These are phyloP conservation scores for Grammomys surdaster DNA, from an alignment of 2,113 vertebrate genomes.

Conservation along the genomic window DNA sequence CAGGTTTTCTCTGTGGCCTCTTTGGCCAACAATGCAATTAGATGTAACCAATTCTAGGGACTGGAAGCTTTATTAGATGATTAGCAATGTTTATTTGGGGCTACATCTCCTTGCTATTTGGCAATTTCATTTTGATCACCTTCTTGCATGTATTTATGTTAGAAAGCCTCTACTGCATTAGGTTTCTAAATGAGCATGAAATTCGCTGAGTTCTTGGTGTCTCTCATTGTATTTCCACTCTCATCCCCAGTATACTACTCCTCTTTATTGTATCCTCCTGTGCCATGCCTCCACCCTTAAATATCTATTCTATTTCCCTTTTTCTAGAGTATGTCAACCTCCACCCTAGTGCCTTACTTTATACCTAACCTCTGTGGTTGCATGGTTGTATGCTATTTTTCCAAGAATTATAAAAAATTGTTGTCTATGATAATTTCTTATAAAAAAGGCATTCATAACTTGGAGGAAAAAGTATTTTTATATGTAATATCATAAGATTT, in stretches of 20 bases:
- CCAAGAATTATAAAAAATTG: background rate
- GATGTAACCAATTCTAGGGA: too few species aligned
- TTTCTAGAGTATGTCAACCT: background rate
- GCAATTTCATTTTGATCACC: background rate
- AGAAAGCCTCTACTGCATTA: background rate
- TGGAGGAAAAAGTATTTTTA: background rate
- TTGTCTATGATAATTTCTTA: background rate
- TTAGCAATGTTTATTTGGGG: background rate
- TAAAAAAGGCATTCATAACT: background rate
- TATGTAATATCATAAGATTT: background rate
- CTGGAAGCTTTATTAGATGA: background rate
- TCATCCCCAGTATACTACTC: background rate
- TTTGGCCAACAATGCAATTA: background rate
- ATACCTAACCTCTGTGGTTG: background rate
- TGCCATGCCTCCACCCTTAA: background rate
- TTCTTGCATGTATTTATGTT: too few species aligned
- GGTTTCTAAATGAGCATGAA: background rate
- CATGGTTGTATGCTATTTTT: background rate
- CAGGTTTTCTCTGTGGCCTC: background rate
- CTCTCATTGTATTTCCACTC: background rate
- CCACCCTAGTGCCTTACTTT: background rate
- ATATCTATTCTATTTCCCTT: background rate
- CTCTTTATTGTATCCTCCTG: too few species aligned
- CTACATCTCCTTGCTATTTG: background rate
- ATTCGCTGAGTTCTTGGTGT: background rate